These are phyloP conservation scores for Bactericera cockerelli DNA, from an alignment of 1,140 invertebrate genomes.

Conservation along the genomic window DNA sequence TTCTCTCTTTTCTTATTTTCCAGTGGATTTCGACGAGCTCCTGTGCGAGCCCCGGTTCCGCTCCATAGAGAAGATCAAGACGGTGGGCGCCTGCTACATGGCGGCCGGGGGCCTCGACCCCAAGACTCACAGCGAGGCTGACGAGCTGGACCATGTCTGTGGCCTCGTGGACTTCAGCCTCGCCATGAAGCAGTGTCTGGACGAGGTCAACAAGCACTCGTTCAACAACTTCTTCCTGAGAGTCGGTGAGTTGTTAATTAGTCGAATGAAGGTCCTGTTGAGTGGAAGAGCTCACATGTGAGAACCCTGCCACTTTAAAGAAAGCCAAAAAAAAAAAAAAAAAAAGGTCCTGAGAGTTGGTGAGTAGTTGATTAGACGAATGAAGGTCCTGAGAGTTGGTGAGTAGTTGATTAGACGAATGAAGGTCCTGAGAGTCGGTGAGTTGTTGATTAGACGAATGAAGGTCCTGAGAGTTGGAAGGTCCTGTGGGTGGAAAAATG, in stretches of 20 bases:
- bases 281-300: too few relatives aligned
- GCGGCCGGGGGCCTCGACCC: constrained; percentile 82
- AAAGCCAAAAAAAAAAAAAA: too few relatives aligned
- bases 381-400: constrained; percentile 50
- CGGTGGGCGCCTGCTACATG: constrained; percentile 93
- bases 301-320: too few relatives aligned
- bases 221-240: constrained; percentile 93
- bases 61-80: constrained; percentile 97
- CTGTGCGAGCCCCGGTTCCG: constrained; percentile 76
- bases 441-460: constrained; percentile 16
- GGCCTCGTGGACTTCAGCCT: constrained; percentile 86
- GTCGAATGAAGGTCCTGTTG: too few relatives aligned
- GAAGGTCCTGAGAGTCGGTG: constrained; percentile 65
- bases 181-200: constrained; percentile 72
- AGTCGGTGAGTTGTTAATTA: constrained; percentile 43
- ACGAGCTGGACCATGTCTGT: constrained; percentile 60
- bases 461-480: too few relatives aligned
- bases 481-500: too few relatives aligned
- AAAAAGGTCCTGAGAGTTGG: too few relatives aligned
- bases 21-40: constrained; percentile 82
- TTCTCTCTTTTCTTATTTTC: too few relatives aligned
- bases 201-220: constrained; percentile 88
- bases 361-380: background rate
- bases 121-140: constrained; percentile 27
- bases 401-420: background rate